These are phyloP conservation scores for Apaloderma vittatum DNA, from an alignment of 2,113 vertebrate species.

Conservation along the genomic window DNA sequence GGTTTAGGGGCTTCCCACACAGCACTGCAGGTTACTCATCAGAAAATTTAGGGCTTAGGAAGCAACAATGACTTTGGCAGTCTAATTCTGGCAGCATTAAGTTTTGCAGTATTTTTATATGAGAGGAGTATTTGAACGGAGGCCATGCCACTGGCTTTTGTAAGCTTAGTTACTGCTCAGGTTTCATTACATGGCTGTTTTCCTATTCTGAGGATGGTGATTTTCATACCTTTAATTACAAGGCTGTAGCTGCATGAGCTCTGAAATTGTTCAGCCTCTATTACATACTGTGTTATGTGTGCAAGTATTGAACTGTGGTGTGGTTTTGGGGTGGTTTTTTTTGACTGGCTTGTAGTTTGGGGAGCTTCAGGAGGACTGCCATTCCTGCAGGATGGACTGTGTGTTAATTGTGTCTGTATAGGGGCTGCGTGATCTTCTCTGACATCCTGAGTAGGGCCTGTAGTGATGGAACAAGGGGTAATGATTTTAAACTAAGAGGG, in stretches of 20 bases:
- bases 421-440: background rate
- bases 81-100: background rate
- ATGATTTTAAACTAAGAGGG: background rate
- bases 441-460: background rate
- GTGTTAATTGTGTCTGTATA: background rate
- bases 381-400: background rate
- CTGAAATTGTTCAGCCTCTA: background rate
- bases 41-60: background rate
- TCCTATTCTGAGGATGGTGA: background rate
- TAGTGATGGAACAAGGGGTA: no score
- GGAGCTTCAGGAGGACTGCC: background rate
- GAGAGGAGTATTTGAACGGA: background rate
- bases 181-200: background rate
- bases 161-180: background rate
- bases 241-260: background rate
- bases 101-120: background rate
- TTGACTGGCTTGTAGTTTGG: background rate
- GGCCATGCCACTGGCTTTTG: background rate
- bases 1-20: background rate
- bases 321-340: background rate
- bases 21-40: background rate
- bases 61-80: background rate
- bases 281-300: rapidly evolving
- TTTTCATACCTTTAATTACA: background rate
- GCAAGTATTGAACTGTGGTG: background rate